Conservation (phyloP, 2,888 invertebrate species). For the Ommatoiulus sabulosus region DNA sequence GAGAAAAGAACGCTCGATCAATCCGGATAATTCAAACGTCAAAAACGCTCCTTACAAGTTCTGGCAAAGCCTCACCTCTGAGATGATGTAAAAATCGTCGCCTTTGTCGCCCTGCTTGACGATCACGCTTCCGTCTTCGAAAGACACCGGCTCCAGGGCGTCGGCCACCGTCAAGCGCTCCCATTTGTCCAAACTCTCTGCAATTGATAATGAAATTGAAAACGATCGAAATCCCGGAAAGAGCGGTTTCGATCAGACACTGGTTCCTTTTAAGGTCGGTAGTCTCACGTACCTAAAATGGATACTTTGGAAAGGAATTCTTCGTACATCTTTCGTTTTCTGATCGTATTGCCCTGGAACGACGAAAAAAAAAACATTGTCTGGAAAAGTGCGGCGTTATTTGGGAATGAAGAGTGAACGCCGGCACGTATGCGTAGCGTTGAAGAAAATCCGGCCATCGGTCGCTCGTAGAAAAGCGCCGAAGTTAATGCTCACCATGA, state of each 20-base stretch:
- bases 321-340: conserved; percentile 99
- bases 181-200: conserved; percentile 99
- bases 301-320: conserved; percentile 98
- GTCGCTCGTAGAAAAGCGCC: neutral
- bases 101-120: conserved; percentile 98
- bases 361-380: too few species aligned
- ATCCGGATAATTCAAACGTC: neutral
- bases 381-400: too few species aligned
- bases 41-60: too few species aligned
- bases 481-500: conserved; percentile 68
- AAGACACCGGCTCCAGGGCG: conserved; percentile 93
- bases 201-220: conserved; percentile 62
- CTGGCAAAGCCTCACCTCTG: conserved; percentile 90
- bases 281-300: conserved; percentile 84
- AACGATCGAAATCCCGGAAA: neutral
- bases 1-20: neutral
- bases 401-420: too few species aligned
- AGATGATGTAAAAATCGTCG: conserved; percentile 99
- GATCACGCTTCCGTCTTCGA: conserved; percentile 93
- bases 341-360: conserved; percentile 89
- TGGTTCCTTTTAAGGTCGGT: too few species aligned
- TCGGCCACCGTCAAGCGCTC: conserved; percentile 98
- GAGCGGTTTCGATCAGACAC: too few species aligned
- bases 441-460: too few species aligned
- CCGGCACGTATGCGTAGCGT: too few species aligned